A percentile compares a stretch with the other conserved stretches of the same genome.
These are phyloP conservation scores for Muricea muricata DNA, from an alignment of 92 coral and sea anemone genomes.

Conservation along the genomic window DNA sequence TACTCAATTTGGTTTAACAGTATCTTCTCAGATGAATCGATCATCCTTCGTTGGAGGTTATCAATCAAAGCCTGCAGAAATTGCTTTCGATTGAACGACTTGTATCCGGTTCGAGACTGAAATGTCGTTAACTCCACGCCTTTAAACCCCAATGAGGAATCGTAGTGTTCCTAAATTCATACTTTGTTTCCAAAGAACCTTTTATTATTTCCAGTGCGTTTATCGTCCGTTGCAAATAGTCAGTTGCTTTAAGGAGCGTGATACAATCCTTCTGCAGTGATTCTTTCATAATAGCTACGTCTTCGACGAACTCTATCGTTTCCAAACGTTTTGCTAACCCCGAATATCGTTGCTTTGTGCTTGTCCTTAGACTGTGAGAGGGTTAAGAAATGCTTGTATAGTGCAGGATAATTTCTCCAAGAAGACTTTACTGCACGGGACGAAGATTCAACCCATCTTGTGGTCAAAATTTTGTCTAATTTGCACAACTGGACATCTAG, in stretches of 20 bases:
- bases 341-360: constrained; percentile 6
- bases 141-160: constrained; percentile 8
- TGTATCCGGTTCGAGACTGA: constrained; percentile 5
- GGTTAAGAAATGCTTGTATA: neutral
- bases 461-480: constrained; percentile 24
- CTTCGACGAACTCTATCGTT: constrained; percentile 14
- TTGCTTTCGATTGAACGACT: no score
- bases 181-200: constrained; percentile 9
- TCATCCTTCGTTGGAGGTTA: constrained; percentile 20
- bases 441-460: constrained; percentile 35
- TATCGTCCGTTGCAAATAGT: constrained; percentile 14
- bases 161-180: neutral
- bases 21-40: neutral
- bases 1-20: constrained; percentile 8
- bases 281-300: neutral
- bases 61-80: constrained; percentile 9
- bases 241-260: constrained; percentile 16
- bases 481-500: constrained; percentile 18
- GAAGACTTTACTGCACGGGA: neutral
- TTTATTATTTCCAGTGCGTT: constrained; percentile 10
- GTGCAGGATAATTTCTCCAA: constrained; percentile 1
- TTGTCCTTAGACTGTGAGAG: constrained; percentile 10
- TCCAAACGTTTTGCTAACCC: constrained; percentile 7
- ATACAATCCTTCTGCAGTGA: neutral
- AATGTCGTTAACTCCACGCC: constrained; percentile 20